These are phyloP conservation scores for Staurois parvus DNA, from an alignment of 2,797 vertebrate species.

Conservation along the genomic window DNA sequence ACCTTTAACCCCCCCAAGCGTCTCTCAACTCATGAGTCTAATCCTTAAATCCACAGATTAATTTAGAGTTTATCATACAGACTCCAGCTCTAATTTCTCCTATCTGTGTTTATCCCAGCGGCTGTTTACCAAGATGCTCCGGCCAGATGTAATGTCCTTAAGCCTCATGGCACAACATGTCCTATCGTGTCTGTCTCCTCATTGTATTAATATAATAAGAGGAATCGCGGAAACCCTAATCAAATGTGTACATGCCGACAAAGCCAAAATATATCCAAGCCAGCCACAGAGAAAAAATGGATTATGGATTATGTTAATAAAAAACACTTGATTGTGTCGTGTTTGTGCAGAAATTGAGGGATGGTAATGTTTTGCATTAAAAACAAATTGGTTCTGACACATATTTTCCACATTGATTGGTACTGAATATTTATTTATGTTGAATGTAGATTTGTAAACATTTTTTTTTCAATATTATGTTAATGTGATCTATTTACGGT, in stretches of 20 bases:
- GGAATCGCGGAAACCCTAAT: slow-evolving; percentile 1
- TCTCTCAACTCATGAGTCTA: slow-evolving; percentile 31
- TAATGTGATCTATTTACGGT: too few relatives aligned
- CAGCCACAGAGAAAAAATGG: neutral
- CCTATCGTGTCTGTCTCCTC: slow-evolving; percentile 15
- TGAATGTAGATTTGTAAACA: too few relatives aligned
- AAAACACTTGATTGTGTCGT: neutral
- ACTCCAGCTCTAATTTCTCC: slow-evolving; percentile 47
- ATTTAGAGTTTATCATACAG: slow-evolving; percentile 53
- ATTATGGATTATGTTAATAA: neutral
- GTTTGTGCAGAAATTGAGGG: too few relatives aligned
- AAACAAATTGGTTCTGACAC: too few relatives aligned
- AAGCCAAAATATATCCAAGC: neutral
- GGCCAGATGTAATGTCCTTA: slow-evolving; percentile 45
- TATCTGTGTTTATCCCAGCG: slow-evolving; percentile 49
- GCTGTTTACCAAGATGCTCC: slow-evolving; percentile 40
- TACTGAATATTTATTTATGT: too few relatives aligned
- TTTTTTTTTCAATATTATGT: too few relatives aligned
- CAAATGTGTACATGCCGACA: neutral
- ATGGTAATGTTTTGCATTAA: too few relatives aligned
- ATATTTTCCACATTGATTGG: too few relatives aligned
- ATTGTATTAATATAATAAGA: slow-evolving; percentile 26
- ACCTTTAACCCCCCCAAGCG: slow-evolving; percentile 37
- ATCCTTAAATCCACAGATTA: slow-evolving; percentile 60
- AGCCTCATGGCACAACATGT: slow-evolving; percentile 24